Percentiles rank a stretch among this genome's conserved stretches.
phyloP scores from a whole-genome alignment of 2,888 invertebrate genomes.

The Poecilus cupreus region DNA sequence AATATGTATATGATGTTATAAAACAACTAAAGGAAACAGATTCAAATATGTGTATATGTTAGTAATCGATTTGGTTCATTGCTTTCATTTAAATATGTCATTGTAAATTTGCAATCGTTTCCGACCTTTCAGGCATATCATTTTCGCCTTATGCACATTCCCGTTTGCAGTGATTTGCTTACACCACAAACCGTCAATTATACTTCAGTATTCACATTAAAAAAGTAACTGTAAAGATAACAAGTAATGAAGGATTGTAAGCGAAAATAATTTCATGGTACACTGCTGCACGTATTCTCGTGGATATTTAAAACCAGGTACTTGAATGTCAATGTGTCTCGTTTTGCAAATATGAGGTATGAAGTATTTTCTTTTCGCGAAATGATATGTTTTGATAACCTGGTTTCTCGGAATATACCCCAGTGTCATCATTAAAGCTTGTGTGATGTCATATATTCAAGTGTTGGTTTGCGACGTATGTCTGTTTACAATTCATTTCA shows the following conservation, averaged over 20 bases:
- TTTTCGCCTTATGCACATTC: too few species aligned
- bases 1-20: too few species aligned
- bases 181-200: too few species aligned
- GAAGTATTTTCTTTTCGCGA: conserved; percentile 12
- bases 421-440: conserved; percentile 19
- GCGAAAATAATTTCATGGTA: neutral
- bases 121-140: too few species aligned
- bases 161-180: too few species aligned
- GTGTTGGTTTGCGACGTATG: conserved; percentile 27
- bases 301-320: neutral
- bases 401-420: conserved; percentile 13
- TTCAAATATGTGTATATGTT: too few species aligned
- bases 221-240: too few species aligned
- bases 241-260: neutral
- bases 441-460: conserved; percentile 9
- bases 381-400: conserved; percentile 28
- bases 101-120: too few species aligned
- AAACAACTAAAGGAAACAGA: too few species aligned
- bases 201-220: too few species aligned
- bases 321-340: neutral
- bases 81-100: too few species aligned
- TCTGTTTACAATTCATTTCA: conserved; percentile 44
- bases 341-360: neutral
- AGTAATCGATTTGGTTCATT: too few species aligned
- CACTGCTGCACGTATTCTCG: neutral